A percentile compares a stretch with the other conserved stretches of the same genome.
Evolutionary conservation across 2,113 vertebrate species (phyloP).

Genomic region (Myotis lucifugus): DNA sequence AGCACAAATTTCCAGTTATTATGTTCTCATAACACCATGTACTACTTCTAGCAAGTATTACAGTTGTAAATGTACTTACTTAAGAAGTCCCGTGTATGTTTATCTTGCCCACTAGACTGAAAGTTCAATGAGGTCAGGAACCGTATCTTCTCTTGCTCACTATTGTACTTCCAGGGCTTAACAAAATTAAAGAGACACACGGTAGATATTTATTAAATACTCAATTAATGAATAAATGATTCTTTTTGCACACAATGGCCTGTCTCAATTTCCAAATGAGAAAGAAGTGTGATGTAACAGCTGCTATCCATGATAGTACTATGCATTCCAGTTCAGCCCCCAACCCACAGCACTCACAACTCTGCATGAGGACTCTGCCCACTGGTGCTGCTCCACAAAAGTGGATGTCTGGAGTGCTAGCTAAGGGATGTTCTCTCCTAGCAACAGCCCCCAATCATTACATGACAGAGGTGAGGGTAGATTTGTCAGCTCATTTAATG

Average conservation of each 20-base stretch:
- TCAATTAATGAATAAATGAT: not conserved
- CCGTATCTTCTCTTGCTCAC: not conserved
- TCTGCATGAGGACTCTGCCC: accelerated
- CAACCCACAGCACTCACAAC: not conserved
- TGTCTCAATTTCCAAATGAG: not conserved
- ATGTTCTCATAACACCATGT: not conserved
- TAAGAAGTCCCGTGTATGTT: not conserved
- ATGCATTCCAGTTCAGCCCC: not conserved
- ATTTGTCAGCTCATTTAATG: not conserved
- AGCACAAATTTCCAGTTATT: not conserved
- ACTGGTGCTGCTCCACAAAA: not conserved
- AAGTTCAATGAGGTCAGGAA: not conserved
- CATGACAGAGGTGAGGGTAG: too few species aligned
- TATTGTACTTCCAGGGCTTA: not conserved
- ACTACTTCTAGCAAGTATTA: not conserved
- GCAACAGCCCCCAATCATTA: not conserved
- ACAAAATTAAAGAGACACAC: not conserved
- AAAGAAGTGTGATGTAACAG: not conserved
- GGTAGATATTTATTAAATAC: not conserved
- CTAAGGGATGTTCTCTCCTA: not conserved
- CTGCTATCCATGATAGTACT: accelerated
- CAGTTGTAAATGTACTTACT: not conserved
- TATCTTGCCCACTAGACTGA: not conserved
- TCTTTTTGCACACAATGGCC: not conserved
- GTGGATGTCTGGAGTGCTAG: not conserved